These are phyloP conservation scores for Macrocentrus cingulum DNA, from an alignment of 1,140 invertebrate species.

Conservation along the genomic window DNA sequence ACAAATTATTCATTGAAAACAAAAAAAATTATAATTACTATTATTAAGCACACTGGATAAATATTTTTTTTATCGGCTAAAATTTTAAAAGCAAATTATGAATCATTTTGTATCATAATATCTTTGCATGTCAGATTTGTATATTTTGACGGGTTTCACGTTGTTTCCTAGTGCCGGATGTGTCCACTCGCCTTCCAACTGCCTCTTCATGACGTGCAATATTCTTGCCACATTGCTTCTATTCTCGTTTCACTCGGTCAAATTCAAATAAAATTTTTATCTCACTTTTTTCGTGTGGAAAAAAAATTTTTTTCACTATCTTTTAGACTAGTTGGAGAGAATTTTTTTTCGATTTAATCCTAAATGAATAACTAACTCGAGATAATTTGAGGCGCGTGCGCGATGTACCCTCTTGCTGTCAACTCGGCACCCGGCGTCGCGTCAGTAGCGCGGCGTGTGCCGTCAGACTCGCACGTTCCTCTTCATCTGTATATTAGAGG, in stretches of 20 bases:
- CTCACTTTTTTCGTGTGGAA: no score
- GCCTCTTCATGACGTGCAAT: no score
- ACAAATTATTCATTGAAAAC: no score
- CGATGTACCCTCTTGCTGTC: constrained; percentile 38
- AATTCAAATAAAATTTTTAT: no score
- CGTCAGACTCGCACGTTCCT: constrained; percentile 52
- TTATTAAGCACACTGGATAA: no score
- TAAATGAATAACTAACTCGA: no score
- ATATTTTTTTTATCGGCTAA: no score
- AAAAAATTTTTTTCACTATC: no score
- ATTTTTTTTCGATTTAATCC: no score
- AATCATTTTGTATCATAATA: background rate
- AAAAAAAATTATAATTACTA: no score
- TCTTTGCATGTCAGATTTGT: constrained; percentile 42
- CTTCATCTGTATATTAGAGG: background rate
- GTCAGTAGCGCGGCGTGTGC: constrained; percentile 58
- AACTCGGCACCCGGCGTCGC: constrained; percentile 46
- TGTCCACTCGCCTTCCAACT: constrained; percentile 39
- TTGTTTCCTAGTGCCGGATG: constrained; percentile 44
- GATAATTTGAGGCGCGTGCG: constrained; percentile 41
- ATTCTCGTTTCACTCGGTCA: background rate
- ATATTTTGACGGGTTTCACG: constrained; percentile 51
- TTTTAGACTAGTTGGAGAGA: no score
- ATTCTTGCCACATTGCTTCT: background rate
- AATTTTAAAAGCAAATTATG: background rate